These are phyloP conservation scores for Eupithecia insigniata DNA, from an alignment of 2,888 invertebrate species.

Conservation along the genomic window DNA sequence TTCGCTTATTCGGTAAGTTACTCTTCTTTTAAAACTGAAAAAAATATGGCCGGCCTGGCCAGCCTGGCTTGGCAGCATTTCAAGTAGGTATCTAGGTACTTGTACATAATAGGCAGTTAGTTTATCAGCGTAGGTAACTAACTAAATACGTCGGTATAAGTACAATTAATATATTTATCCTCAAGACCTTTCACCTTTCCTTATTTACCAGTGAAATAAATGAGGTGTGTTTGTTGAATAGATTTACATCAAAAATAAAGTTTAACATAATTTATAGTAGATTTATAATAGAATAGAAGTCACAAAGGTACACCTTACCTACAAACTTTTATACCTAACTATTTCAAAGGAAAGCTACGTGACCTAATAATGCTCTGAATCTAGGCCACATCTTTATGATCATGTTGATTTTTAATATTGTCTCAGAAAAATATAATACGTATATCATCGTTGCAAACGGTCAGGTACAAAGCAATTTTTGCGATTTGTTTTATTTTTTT, in stretches of 20 bases:
- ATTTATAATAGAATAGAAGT: neutral
- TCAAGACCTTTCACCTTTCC: conserved; percentile 54
- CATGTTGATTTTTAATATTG: neutral
- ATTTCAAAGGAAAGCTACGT: neutral
- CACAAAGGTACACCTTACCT: conserved; percentile 2
- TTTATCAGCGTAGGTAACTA: neutral
- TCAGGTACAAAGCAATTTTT: neutral
- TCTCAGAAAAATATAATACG: neutral
- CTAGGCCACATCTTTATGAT: neutral
- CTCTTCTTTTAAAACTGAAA: no score
- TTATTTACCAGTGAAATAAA: conserved; percentile 43
- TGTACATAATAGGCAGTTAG: neutral
- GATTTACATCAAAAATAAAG: conserved; percentile 21
- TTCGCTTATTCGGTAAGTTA: no score
- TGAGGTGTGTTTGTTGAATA: conserved; percentile 35
- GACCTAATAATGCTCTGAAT: conserved; percentile 2
- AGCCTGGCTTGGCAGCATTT: no score
- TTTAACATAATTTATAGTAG: neutral
- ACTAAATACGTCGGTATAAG: neutral
- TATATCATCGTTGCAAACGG: neutral
- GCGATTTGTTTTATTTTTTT: neutral
- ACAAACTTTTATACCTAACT: neutral
- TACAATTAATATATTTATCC: conserved; percentile 47
- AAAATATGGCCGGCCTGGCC: no score
- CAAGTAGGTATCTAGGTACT: neutral